These are phyloP conservation scores for Brachymystax lenok DNA, from an alignment of 2,797 vertebrate genomes.

Conservation along the genomic window DNA sequence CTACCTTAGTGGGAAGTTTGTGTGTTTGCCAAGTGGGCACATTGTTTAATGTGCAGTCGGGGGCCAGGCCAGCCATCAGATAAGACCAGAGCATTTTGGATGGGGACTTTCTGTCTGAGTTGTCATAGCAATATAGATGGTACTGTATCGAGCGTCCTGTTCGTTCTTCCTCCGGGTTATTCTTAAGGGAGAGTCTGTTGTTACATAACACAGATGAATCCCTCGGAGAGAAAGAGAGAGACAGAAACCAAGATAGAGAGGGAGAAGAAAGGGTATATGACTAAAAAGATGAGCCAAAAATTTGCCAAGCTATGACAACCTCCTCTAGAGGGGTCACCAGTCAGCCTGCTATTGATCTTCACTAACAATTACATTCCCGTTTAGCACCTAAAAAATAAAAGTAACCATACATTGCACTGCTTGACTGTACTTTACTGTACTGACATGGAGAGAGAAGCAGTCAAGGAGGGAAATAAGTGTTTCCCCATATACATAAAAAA, in stretches of 20 bases:
- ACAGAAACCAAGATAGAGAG: background rate
- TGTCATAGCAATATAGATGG: slow-evolving; percentile 33
- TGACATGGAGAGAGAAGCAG: background rate
- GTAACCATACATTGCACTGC: background rate
- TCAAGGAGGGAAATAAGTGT: background rate
- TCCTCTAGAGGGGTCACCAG: slow-evolving; percentile 10
- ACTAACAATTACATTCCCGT: background rate
- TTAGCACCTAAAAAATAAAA: background rate
- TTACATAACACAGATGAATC: slow-evolving; percentile 37
- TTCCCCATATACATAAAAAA: no score
- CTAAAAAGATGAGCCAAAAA: slow-evolving; percentile 29
- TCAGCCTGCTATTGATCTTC: background rate
- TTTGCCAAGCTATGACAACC: slow-evolving; percentile 18
- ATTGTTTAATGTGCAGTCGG: background rate
- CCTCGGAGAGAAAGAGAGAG: background rate
- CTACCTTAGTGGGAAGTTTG: background rate
- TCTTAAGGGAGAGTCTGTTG: slow-evolving; percentile 19
- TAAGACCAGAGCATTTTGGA: slow-evolving; percentile 14
- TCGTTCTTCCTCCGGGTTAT: slow-evolving; percentile 22
- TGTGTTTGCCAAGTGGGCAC: background rate
- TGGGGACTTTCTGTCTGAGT: slow-evolving; percentile 21
- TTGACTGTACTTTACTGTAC: no score
- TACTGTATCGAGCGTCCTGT: background rate
- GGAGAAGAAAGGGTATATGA: slow-evolving; percentile 1
- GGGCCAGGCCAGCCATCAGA: background rate